phyloP scores from a whole-genome alignment of 2,888 invertebrate genomes.

The Cantharis lateralis region DNA sequence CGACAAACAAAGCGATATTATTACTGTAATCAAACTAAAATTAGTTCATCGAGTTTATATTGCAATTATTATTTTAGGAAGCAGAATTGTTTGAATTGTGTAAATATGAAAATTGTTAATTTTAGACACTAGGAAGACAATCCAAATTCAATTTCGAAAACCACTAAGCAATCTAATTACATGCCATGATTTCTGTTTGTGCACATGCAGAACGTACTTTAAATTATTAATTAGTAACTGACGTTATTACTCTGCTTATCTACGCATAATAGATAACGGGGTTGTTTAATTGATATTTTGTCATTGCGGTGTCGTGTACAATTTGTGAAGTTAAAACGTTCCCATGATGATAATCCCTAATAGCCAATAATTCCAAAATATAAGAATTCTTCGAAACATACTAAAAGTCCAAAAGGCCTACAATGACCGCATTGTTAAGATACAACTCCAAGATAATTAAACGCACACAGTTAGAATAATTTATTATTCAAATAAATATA shows the following conservation, averaged over 20 bases:
- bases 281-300: neutral
- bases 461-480: neutral
- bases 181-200: slow-evolving; percentile 3
- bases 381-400: neutral
- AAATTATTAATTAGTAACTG: slow-evolving; percentile 12
- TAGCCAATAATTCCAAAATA: neutral
- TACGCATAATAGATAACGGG: neutral
- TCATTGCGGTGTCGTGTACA: neutral
- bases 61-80: neutral
- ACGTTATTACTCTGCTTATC: neutral
- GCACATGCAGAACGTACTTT: slow-evolving; percentile 9
- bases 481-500: neutral
- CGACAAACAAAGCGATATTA: neutral
- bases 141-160: neutral
- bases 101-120: neutral
- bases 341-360: neutral
- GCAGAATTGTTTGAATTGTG: neutral
- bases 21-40: neutral
- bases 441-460: neutral
- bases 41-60: neutral
- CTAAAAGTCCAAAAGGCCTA: neutral
- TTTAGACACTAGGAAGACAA: neutral
- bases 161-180: neutral
- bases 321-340: neutral
- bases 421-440: neutral